Percentiles rank a stretch among this genome's conserved stretches.
These are phyloP conservation scores for Odontesthes bonariensis DNA, from an alignment of 2,113 vertebrate genomes.

Conservation along the genomic window DNA sequence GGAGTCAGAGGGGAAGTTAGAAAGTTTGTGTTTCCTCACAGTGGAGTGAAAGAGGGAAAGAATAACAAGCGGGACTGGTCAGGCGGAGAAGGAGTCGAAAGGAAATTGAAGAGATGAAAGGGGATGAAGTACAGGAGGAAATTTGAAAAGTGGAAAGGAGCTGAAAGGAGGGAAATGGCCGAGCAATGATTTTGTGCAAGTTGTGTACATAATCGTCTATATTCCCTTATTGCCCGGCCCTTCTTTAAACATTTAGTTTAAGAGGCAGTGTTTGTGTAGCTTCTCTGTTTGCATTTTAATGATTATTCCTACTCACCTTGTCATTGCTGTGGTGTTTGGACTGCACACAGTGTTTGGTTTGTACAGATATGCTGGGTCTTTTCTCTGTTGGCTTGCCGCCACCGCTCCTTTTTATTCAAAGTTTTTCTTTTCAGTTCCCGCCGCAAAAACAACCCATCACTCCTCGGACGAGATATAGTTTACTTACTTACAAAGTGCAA, in stretches of 20 bases:
- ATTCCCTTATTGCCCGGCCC: not conserved
- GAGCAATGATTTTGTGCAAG: too few species aligned
- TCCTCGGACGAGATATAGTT: not conserved
- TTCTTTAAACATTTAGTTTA: not conserved
- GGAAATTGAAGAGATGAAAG: constrained; percentile 65
- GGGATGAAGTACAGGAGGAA: constrained; percentile 32
- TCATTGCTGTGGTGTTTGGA: not conserved
- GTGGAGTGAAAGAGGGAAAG: not conserved
- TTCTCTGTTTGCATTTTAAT: not conserved
- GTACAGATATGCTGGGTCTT: not conserved
- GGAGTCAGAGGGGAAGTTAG: constrained; percentile 3
- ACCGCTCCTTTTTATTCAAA: constrained; percentile 13
- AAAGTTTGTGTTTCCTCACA: constrained; percentile 41
- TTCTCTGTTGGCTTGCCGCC: not conserved
- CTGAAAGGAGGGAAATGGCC: not conserved
- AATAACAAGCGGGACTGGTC: constrained; percentile 19
- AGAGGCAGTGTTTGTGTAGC: constrained; percentile 4
- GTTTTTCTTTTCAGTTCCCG: constrained; percentile 1
- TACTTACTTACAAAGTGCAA: not conserved
- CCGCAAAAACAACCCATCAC: not conserved
- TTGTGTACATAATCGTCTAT: too few species aligned
- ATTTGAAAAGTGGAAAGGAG: constrained; percentile 1
- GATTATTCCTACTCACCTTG: not conserved
- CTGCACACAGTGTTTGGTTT: constrained; percentile 7
- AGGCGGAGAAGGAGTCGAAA: constrained; percentile 34